A percentile compares a stretch with the other conserved stretches of the same genome.
phyloP scores from a whole-genome alignment of 2,888 invertebrate genomes.

The Abrostola triplasia region DNA sequence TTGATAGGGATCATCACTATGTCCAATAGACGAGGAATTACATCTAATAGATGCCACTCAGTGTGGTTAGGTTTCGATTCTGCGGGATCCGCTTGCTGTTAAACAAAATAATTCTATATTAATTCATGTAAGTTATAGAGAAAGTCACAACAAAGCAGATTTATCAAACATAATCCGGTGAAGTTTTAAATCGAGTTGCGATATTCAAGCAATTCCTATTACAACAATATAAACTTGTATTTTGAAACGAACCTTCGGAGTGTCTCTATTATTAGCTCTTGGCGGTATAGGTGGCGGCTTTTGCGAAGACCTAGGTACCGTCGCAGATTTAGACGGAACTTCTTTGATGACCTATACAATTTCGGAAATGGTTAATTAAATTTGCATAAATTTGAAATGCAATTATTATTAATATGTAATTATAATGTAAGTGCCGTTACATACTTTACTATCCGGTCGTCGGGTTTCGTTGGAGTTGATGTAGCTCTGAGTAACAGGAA shows the following conservation, averaged over 20 bases:
- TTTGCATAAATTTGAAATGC: background rate
- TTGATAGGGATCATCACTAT: constrained; percentile 94
- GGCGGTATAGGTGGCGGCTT: constrained; percentile 83
- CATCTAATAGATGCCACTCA: constrained; percentile 93
- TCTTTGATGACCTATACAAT: constrained; percentile 69
- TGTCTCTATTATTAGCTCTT: constrained; percentile 69
- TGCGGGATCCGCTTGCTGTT: constrained; percentile 63
- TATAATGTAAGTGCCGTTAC: background rate
- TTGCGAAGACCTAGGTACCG: constrained; percentile 76
- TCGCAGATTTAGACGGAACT: constrained; percentile 76
- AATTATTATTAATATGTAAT: background rate
- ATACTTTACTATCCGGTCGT: constrained; percentile 72
- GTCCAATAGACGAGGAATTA: constrained; percentile 93
- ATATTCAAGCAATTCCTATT: too few relatives aligned
- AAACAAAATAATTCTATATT: background rate
- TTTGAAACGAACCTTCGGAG: constrained; percentile 63
- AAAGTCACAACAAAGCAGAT: background rate
- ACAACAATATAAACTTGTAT: background rate
- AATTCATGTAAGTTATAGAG: background rate
- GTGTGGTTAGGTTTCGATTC: constrained; percentile 64
- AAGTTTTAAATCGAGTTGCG: background rate
- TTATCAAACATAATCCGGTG: background rate
- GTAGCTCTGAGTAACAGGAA: constrained; percentile 75
- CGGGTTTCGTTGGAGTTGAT: constrained; percentile 62
- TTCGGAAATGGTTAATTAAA: constrained; percentile 10